Conservation (phyloP, 2,888 invertebrate species). For the Fabriciana adippe region DNA sequence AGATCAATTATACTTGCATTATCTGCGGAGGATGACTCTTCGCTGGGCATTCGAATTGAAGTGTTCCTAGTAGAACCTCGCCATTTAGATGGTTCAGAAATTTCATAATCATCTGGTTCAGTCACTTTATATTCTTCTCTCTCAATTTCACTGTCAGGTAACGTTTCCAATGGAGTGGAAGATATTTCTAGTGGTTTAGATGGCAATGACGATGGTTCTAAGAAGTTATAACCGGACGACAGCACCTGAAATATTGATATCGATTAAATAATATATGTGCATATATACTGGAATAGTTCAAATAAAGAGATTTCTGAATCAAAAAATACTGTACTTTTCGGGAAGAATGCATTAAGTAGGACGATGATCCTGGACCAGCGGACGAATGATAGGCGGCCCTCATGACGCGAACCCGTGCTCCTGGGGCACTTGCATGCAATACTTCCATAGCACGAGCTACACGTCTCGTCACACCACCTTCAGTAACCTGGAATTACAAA, state of each 20-base stretch:
- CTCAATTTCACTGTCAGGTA: constrained; percentile 59
- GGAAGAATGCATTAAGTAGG: constrained; percentile 74
- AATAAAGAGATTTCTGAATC: not conserved
- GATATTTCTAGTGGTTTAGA: constrained; percentile 73
- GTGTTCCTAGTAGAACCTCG: constrained; percentile 84
- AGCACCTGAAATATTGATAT: constrained; percentile 57
- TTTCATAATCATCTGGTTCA: constrained; percentile 81
- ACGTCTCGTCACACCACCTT: constrained; percentile 76
- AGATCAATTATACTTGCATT: constrained; percentile 75
- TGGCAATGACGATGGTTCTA: constrained; percentile 60
- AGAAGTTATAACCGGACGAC: constrained; percentile 69
- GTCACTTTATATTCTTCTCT: constrained; percentile 73
- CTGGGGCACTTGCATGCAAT: constrained; percentile 85
- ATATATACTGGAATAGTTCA: not conserved
- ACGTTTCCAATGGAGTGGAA: constrained; percentile 66
- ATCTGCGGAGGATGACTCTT: constrained; percentile 75
- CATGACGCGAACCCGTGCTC: constrained; percentile 87
- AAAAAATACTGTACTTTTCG: constrained; percentile 47
- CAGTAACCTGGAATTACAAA: constrained; percentile 61
- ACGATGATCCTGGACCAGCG: constrained; percentile 67
- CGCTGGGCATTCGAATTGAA: constrained; percentile 86
- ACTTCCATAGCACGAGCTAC: constrained; percentile 85
- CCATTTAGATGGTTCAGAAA: constrained; percentile 84
- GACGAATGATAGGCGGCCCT: constrained; percentile 82
- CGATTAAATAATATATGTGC: constrained; percentile 43